These are phyloP conservation scores for Cherax quadricarinatus DNA, from an alignment of 1,140 invertebrate species.

Conservation along the genomic window DNA sequence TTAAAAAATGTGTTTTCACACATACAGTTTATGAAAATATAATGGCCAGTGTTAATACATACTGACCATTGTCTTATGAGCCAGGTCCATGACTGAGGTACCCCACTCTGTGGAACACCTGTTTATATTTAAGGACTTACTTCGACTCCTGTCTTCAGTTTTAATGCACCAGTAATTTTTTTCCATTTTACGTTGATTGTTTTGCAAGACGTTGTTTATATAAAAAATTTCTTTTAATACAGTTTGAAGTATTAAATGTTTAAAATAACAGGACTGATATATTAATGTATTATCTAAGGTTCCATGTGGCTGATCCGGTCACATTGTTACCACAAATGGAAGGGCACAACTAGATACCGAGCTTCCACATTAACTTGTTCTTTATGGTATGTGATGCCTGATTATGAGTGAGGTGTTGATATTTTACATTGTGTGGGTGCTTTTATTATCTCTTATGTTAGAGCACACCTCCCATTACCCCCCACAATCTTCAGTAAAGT, in stretches of 20 bases:
- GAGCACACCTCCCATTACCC: not conserved
- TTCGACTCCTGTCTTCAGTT: not conserved
- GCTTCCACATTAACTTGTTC: not conserved
- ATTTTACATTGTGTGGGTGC: not conserved
- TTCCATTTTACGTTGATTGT: not conserved
- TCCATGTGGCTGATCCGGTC: not conserved
- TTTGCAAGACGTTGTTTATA: not conserved
- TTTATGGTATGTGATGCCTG: not conserved
- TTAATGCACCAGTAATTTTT: not conserved
- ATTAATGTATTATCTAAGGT: not conserved
- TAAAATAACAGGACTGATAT: not conserved
- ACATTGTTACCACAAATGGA: not conserved
- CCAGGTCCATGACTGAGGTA: not conserved
- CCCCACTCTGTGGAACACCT: not conserved
- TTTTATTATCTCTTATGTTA: not conserved
- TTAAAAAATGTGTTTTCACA: not conserved
- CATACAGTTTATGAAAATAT: not conserved
- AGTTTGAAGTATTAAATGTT: not conserved
- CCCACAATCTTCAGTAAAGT: not conserved
- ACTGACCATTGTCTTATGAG: not conserved
- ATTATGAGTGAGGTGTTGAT: not conserved
- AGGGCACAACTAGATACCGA: not conserved
- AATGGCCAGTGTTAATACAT: not conserved
- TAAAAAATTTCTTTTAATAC: not conserved
- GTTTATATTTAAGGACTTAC: not conserved